A percentile compares a stretch with the other conserved stretches of the same genome.
phyloP scores from a whole-genome alignment of 2,113 vertebrate species.

The Harpagus bidentatus region DNA sequence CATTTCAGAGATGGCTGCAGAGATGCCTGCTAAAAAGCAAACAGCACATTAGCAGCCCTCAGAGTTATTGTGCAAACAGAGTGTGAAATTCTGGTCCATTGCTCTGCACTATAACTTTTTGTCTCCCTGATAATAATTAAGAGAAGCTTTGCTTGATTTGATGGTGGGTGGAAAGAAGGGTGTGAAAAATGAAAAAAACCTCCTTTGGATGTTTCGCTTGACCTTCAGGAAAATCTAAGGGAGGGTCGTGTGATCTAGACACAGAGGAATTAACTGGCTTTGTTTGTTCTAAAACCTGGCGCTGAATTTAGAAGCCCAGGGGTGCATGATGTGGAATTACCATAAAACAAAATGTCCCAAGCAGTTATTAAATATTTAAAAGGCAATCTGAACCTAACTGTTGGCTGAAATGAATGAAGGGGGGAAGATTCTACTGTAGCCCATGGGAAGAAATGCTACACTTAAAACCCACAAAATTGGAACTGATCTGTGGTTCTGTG shows the following conservation, averaged over 20 bases:
- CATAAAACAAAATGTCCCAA: conserved; percentile 58
- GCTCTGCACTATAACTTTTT: conserved; percentile 67
- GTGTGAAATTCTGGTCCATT: conserved; percentile 74
- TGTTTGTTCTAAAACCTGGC: conserved; percentile 53
- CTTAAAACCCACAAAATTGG: neutral
- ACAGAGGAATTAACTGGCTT: conserved; percentile 50
- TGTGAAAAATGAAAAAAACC: conserved; percentile 24
- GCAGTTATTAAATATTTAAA: conserved; percentile 72
- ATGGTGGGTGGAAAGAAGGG: conserved; percentile 35
- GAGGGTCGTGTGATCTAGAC: neutral
- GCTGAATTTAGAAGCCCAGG: conserved; percentile 49
- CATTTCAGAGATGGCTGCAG: conserved; percentile 68
- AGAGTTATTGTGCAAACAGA: conserved; percentile 75
- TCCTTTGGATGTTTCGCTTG: conserved; percentile 8
- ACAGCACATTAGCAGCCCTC: conserved; percentile 69
- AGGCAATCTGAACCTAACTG: conserved; percentile 51
- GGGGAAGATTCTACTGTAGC: neutral
- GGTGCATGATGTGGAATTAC: conserved; percentile 46
- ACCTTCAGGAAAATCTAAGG: conserved; percentile 64
- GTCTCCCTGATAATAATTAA: conserved; percentile 74
- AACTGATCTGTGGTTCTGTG: neutral
- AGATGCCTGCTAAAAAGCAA: conserved; percentile 75
- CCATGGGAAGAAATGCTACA: neutral
- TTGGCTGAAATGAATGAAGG: conserved; percentile 50
- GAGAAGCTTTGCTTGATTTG: conserved; percentile 60